These are phyloP conservation scores for Pogonus chalceus DNA, from an alignment of 1,140 invertebrate genomes.

Conservation along the genomic window DNA sequence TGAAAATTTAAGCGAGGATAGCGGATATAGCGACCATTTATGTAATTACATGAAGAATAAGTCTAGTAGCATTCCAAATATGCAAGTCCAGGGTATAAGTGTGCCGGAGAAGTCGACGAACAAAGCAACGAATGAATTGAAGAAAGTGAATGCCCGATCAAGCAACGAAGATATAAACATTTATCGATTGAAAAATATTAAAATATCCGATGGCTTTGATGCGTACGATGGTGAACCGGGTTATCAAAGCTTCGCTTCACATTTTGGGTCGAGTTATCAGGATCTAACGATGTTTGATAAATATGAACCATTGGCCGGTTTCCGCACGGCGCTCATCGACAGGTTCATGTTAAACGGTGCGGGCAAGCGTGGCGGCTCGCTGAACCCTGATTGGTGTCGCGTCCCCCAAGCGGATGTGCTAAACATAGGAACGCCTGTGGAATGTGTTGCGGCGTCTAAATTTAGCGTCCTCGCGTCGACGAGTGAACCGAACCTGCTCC, in stretches of 20 bases:
- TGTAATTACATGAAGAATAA: conserved; percentile 32
- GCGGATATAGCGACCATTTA: conserved; percentile 56
- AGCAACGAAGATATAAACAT: conserved; percentile 8
- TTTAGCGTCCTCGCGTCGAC: conserved; percentile 24
- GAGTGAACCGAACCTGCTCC: conserved; percentile 38
- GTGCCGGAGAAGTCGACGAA: conserved; percentile 21
- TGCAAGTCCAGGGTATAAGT: conserved; percentile 21
- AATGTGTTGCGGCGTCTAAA: conserved; percentile 27
- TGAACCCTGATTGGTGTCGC: conserved; percentile 8
- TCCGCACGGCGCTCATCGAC: conserved; percentile 22
- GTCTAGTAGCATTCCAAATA: conserved; percentile 38
- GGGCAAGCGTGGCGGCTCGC: conserved; percentile 3
- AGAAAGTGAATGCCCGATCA: not conserved
- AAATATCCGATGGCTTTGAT: conserved; percentile 13
- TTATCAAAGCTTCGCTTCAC: conserved; percentile 21
- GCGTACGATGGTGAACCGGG: conserved; percentile 31
- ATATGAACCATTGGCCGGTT: conserved; percentile 17
- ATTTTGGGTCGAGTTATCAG: conserved; percentile 32
- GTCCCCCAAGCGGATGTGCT: conserved; percentile 14
- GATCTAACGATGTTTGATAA: conserved; percentile 27
- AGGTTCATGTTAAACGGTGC: conserved; percentile 21
- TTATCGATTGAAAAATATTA: not conserved
- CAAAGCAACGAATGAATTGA: conserved; percentile 17
- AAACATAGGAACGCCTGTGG: conserved; percentile 29
- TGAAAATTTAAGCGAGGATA: conserved; percentile 65